A percentile compares a stretch with the other conserved stretches of the same genome.
These are phyloP conservation scores for Drosophila ambigua DNA, from an alignment of 1,140 invertebrate genomes.

Conservation along the genomic window DNA sequence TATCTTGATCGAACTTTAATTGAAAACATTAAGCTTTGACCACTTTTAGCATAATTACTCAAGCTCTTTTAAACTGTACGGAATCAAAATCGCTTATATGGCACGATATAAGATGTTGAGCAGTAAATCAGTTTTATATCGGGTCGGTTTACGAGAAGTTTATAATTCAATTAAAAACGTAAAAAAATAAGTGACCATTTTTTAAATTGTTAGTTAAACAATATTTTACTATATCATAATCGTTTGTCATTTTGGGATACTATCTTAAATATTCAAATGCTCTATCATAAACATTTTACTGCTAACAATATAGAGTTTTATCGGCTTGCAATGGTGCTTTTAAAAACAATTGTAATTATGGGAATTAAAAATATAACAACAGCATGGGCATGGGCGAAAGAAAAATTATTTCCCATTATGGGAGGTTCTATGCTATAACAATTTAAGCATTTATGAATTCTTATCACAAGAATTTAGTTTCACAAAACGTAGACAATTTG, in stretches of 20 bases:
- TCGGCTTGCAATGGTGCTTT: conserved; percentile 3
- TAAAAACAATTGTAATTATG: not conserved
- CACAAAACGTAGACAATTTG: conserved; percentile 66
- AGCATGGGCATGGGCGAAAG: conserved; percentile 8
- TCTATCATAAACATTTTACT: conserved; percentile 1
- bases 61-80: conserved; percentile 28
- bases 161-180: conserved; percentile 2
- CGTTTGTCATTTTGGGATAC: too few relatives aligned
- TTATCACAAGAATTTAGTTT: conserved; percentile 79
- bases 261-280: too few relatives aligned
- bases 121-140: conserved; percentile 4
- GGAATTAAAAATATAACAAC: conserved; percentile 35
- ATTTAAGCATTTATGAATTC: conserved; percentile 56
- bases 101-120: conserved; percentile 52
- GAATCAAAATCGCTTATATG: conserved; percentile 35
- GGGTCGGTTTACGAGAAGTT: not conserved
- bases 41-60: conserved; percentile 5
- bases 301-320: not conserved
- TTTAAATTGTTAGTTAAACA: too few relatives aligned
- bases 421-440: conserved; percentile 59
- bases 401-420: conserved; percentile 15
- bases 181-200: too few relatives aligned
- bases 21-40: conserved; percentile 7
- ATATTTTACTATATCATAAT: too few relatives aligned
- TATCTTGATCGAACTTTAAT: conserved; percentile 18